These are phyloP conservation scores for Paramuricea clavata DNA, from an alignment of 92 coral and sea anemone genomes.

Conservation along the genomic window DNA sequence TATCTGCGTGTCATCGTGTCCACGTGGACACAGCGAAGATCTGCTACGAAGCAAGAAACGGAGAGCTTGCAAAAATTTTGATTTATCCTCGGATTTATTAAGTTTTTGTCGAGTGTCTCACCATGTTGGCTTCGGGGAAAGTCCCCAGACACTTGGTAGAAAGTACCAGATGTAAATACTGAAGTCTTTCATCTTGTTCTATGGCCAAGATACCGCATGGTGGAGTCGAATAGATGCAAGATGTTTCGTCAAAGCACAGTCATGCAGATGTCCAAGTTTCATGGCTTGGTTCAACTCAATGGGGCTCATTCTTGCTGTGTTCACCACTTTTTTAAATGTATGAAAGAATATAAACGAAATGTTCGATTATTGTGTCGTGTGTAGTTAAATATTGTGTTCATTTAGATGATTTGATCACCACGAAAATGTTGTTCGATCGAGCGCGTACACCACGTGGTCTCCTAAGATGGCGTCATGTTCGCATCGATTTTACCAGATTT, in stretches of 20 bases:
- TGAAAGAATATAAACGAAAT: conserved; percentile 69
- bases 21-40: conserved; percentile 98
- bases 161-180: conserved; percentile 93
- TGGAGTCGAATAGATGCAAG: conserved; percentile 84
- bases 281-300: conserved; percentile 83
- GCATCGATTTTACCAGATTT: no score
- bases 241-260: conserved; percentile 98
- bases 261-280: conserved; percentile 79
- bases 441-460: background rate
- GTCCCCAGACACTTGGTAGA: conserved; percentile 99
- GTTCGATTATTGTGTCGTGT: conserved; percentile 12
- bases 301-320: conserved; percentile 99
- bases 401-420: background rate
- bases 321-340: conserved; percentile 92
- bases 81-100: conserved; percentile 29
- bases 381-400: background rate
- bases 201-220: conserved; percentile 82
- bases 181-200: conserved; percentile 77
- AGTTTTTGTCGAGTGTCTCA: conserved; percentile 72
- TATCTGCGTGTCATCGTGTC: background rate
- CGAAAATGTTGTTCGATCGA: background rate
- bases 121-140: conserved; percentile 99
- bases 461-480: no score
- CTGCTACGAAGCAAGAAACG: conserved; percentile 98
- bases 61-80: conserved; percentile 56